Conservation (phyloP, 2,113 vertebrate species). For the Arenaria interpres region DNA sequence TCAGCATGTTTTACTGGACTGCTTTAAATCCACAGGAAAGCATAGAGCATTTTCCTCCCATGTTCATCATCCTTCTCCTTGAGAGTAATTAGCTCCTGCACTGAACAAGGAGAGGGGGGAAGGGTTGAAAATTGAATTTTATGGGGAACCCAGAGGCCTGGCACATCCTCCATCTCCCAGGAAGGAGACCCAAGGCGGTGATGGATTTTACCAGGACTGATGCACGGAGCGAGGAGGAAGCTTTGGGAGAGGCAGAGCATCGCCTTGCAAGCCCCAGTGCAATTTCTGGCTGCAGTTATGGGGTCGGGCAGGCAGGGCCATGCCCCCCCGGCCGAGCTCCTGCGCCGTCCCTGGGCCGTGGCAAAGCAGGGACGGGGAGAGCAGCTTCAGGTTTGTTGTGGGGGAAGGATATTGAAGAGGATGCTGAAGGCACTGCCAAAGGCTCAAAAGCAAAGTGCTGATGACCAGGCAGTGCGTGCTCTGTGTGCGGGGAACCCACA, state of each 20-base stretch:
- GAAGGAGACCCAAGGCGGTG: accelerated
- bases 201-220: accelerated
- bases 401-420: neutral
- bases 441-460: neutral
- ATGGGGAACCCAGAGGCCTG: accelerated
- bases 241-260: neutral
- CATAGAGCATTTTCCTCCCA: accelerated
- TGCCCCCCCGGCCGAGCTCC: neutral
- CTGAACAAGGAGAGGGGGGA: neutral
- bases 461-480: accelerated
- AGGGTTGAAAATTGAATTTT: neutral
- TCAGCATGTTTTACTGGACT: neutral
- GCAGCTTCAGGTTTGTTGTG: neutral
- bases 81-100: neutral
- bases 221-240: accelerated
- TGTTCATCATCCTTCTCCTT: neutral
- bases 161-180: accelerated
- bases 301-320: accelerated
- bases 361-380: accelerated
- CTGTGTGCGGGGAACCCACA: accelerated
- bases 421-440: accelerated
- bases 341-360: accelerated
- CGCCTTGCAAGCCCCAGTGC: neutral
- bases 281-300: accelerated
- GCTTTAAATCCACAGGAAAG: neutral